Conservation (phyloP, 2,888 invertebrate genomes). For the Drosophila colorata region DNA sequence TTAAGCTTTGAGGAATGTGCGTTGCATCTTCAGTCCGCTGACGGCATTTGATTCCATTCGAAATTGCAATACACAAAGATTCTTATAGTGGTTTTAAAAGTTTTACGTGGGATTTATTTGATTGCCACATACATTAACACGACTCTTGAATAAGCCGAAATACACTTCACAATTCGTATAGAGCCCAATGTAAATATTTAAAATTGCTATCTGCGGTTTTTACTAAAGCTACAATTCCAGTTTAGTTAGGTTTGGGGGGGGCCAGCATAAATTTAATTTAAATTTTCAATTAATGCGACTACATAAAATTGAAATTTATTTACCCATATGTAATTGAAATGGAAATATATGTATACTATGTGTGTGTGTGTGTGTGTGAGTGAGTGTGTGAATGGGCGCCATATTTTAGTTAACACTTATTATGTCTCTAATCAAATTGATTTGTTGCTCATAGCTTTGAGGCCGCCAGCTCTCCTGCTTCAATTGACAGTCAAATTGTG, state of each 20-base stretch:
- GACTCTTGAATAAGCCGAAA: too few relatives aligned
- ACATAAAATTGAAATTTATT: too few relatives aligned
- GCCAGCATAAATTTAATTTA: background rate
- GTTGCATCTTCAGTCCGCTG: too few relatives aligned
- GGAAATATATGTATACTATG: too few relatives aligned
- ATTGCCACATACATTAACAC: too few relatives aligned
- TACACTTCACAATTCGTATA: background rate
- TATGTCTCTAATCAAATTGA: conserved; percentile 24
- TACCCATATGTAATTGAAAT: background rate
- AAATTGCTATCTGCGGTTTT: background rate
- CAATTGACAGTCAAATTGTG: conserved; percentile 30
- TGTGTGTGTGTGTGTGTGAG: background rate
- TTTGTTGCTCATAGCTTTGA: conserved; percentile 18
- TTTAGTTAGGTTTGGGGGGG: too few relatives aligned
- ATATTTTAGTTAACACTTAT: background rate
- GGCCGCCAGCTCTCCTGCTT: background rate
- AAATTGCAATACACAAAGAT: background rate
- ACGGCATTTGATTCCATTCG: too few relatives aligned
- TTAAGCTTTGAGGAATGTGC: too few relatives aligned
- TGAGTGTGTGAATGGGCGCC: background rate
- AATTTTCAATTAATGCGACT: background rate
- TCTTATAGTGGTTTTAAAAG: background rate
- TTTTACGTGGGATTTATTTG: background rate
- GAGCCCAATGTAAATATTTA: background rate
- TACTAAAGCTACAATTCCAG: background rate